Conservation (phyloP, 2,113 vertebrate species). For the Apodemus speciosus region DNA sequence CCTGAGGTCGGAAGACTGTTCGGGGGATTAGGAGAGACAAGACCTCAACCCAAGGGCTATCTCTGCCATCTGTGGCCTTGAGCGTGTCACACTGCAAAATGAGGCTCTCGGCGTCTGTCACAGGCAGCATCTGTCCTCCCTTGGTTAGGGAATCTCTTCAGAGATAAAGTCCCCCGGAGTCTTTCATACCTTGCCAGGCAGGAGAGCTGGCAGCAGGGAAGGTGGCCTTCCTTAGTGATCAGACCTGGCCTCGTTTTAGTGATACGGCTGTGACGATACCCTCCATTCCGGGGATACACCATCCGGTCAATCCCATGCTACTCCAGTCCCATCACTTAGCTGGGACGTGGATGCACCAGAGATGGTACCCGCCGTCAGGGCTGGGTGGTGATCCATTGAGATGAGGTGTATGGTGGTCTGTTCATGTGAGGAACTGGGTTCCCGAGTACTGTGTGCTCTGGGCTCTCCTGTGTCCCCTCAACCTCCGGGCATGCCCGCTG, state of each 20-base stretch:
- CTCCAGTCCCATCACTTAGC: background rate
- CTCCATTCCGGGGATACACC: background rate
- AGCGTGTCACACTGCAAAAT: background rate
- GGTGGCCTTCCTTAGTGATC: background rate
- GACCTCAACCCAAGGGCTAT: accelerated
- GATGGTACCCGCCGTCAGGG: background rate
- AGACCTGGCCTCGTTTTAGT: background rate
- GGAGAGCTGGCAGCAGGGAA: background rate
- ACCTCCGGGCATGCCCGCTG: background rate
- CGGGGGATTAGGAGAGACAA: background rate
- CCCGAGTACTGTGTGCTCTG: accelerated
- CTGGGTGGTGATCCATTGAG: background rate
- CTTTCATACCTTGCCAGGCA: background rate
- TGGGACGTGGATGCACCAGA: background rate
- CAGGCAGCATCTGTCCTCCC: background rate
- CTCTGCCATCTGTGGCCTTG: background rate
- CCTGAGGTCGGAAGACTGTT: background rate
- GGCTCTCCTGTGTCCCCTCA: background rate
- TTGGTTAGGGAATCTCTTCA: background rate
- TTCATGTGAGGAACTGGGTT: no score
- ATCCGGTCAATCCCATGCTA: background rate
- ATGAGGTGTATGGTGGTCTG: no score
- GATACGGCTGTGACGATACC: accelerated
- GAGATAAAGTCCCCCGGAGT: background rate
- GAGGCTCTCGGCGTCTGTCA: background rate